phyloP scores from a whole-genome alignment of 1,140 invertebrate genomes.

The Drosophila repletoides region DNA sequence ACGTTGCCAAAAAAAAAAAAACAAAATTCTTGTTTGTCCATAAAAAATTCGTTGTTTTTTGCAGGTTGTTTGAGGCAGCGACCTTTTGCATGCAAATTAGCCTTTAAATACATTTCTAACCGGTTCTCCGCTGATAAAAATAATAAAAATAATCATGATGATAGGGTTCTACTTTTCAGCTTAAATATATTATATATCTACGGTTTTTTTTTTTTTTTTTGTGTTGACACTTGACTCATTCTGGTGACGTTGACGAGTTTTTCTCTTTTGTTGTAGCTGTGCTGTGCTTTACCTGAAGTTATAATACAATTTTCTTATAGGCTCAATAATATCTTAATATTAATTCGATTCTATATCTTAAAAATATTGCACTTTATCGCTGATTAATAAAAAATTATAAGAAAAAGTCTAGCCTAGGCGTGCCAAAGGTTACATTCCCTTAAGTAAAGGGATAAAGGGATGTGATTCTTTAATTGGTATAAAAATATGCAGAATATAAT shows the following conservation, averaged over 20 bases:
- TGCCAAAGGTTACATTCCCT: no score
- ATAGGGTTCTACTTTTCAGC: conserved; percentile 3
- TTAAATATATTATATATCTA: not conserved
- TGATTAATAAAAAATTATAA: not conserved
- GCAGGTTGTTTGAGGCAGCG: not conserved
- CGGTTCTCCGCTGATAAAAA: conserved; percentile 13
- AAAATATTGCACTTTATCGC: not conserved
- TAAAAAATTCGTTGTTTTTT: conserved; percentile 9
- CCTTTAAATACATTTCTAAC: conserved; percentile 24
- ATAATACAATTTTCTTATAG: no score
- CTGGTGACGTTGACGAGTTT: not conserved
- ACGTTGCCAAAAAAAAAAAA: conserved; percentile 18
- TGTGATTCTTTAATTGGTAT: no score
- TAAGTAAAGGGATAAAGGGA: no score
- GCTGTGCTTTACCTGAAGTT: not conserved
- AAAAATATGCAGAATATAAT: no score
- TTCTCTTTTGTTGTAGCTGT: no score
- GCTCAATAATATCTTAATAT: no score
- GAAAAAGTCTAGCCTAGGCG: no score
- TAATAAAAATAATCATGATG: not conserved
- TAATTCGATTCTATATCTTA: no score
- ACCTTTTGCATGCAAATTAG: conserved; percentile 37
- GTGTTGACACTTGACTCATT: not conserved
- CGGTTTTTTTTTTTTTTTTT: not conserved
- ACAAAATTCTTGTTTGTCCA: conserved; percentile 22